Evolutionary conservation across 64 coral and sea anemone species (phyloP).

Genomic region (Porites australiensis): DNA sequence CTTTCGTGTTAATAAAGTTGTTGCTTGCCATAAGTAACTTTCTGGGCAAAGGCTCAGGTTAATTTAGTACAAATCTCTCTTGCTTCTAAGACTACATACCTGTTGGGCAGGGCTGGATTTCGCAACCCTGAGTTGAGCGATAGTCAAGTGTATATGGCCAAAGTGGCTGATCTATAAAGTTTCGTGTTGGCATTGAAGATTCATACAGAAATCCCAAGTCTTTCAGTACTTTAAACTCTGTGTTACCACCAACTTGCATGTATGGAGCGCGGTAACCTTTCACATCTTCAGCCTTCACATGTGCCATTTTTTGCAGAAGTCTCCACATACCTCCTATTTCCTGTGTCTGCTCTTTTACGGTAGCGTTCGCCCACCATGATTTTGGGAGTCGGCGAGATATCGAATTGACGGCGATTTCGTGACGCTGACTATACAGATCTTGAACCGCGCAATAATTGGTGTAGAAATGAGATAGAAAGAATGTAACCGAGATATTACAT

Average conservation of each 20-base stretch:
- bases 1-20: too few relatives aligned
- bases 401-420: conserved; percentile 80
- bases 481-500: conserved; percentile 73
- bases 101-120: conserved; percentile 74
- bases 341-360: conserved; percentile 39
- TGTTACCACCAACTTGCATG: conserved; percentile 82
- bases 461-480: conserved; percentile 81
- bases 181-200: conserved; percentile 82
- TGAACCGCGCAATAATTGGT: conserved; percentile 75
- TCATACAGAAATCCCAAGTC: conserved; percentile 78
- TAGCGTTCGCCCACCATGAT: conserved; percentile 68
- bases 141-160: conserved; percentile 92
- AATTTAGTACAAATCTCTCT: too few relatives aligned
- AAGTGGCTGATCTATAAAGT: conserved; percentile 59
- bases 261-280: conserved; percentile 83
- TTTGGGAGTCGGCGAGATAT: conserved; percentile 52
- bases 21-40: too few relatives aligned
- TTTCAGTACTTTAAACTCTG: conserved; percentile 72
- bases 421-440: conserved; percentile 69
- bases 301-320: conserved; percentile 60
- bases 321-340: conserved; percentile 81
- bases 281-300: conserved; percentile 52
- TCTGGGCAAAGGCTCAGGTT: too few relatives aligned
- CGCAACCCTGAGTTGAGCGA: conserved; percentile 60
- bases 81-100: conserved; percentile 43